phyloP scores from a whole-genome alignment of 2,888 invertebrate genomes.

The Ganaspis brasiliensis region DNA sequence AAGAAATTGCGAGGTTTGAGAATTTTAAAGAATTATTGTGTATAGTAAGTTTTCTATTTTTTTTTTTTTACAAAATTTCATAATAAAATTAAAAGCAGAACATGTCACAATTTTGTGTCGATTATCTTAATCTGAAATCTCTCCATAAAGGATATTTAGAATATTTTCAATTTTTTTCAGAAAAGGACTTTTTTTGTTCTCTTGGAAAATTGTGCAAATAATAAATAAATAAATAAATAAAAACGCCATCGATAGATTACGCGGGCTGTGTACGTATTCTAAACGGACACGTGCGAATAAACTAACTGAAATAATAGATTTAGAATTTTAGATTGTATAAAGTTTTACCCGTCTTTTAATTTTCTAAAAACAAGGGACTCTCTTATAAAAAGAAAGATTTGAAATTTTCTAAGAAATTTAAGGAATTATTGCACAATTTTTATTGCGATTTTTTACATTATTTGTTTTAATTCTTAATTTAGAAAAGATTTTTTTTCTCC shows the following conservation, averaged over 20 bases:
- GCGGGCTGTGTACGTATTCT: conserved; percentile 32
- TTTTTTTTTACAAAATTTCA: neutral
- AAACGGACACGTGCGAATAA: conserved; percentile 44
- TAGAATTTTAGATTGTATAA: conserved; percentile 45
- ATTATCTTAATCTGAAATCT: conserved; percentile 12
- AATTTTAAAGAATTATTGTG: neutral
- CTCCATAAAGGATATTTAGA: conserved; percentile 11
- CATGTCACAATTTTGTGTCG: neutral
- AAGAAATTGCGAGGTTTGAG: neutral
- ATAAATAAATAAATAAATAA: conserved; percentile 24
- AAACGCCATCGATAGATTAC: conserved; percentile 40
- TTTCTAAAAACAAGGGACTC: no score
- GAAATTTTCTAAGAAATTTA: neutral
- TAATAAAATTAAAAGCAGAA: neutral
- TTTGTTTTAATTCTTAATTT: neutral
- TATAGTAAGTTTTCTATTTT: no score
- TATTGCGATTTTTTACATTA: neutral
- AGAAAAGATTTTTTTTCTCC: conserved; percentile 27
- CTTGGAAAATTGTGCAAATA: conserved; percentile 23
- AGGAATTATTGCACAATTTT: neutral
- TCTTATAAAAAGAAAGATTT: neutral
- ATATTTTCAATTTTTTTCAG: conserved; percentile 16
- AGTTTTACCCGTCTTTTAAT: conserved; percentile 45
- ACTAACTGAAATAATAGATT: conserved; percentile 56
- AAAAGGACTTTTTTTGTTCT: neutral